Evolutionary conservation across 2,797 vertebrate genomes (phyloP), one percentile per base, ranked within the genome.

Genomic region (Cichlasoma orientale): DNA sequence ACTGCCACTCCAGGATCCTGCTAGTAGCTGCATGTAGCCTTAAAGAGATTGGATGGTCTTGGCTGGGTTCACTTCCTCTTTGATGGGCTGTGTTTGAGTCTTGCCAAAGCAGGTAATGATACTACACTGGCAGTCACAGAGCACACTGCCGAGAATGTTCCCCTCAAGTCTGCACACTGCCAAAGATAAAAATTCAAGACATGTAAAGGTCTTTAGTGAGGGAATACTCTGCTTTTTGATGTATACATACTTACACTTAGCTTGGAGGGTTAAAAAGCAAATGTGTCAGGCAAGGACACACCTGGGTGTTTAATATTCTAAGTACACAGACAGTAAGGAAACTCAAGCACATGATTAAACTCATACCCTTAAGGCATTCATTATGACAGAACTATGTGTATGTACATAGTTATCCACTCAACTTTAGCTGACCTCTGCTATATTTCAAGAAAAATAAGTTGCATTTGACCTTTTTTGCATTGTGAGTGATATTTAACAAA

Each of bases 51-150:
- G 87, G 88, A 88, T 77, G 61, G 80, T 88, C 85, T 90, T 92
- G 90, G 91, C 91, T 73, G 59, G 69, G 61, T 82, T 85, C 74
- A 82, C 83, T 86, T 92, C 85, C 86, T 87, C 82, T 92, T 90
- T 91, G 89, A 92, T 91, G 79, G 80, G 85, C 75, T 87, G 71
- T 56, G 80, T 85, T 84, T 85, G 71, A 86, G 70, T 83, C 82
- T 78, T 92, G 92, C 93, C 93, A 94, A 91, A 81, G 66, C 87
- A 92, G 85, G 91, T 92, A 93, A 91, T 86, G 85, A 91, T 90
- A 61, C 81, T 71, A 36, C 76, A 80, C 84, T 89, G 85, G 85
- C 90, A 90, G 71, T 58, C 78, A 36, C 44, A 77, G 78, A 44
- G 75, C 59, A 76, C 77, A 79, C 85, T 80, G 81, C 88, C 89